These are phyloP conservation scores for Echinarachnius parma DNA, from an alignment of 53 echinoderm and acorn worm genomes.

Conservation along the genomic window DNA sequence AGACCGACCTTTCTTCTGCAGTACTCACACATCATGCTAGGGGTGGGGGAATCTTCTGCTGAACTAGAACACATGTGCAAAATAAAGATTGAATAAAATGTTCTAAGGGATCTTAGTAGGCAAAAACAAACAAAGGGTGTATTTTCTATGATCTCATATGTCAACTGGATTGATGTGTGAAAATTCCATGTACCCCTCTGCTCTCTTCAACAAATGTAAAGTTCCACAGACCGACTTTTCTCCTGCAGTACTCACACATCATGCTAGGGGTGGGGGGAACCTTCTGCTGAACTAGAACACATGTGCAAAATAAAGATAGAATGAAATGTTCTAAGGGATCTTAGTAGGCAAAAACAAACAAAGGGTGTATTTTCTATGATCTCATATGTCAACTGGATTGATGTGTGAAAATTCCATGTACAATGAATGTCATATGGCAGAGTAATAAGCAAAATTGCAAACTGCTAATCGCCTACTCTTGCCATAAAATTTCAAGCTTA, in stretches of 20 bases:
- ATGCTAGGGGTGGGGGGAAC: slow-evolving; percentile 53
- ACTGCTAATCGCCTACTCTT: slow-evolving; percentile 71
- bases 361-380: no score
- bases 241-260: slow-evolving; percentile 70
- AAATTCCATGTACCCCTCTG: neutral
- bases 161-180: slow-evolving; percentile 19
- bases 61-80: slow-evolving; percentile 34
- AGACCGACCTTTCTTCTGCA: slow-evolving; percentile 79
- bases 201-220: slow-evolving; percentile 44
- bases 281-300: slow-evolving; percentile 46
- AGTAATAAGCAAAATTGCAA: no score
- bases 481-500: no score
- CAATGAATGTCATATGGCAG: no score
- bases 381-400: slow-evolving; percentile 43
- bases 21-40: slow-evolving; percentile 64
- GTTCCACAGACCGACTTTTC: slow-evolving; percentile 89
- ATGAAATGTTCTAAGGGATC: no score
- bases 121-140: no score
- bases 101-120: no score
- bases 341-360: no score
- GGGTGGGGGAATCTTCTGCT: slow-evolving; percentile 47
- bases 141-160: no score
- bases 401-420: no score
- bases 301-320: no score
- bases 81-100: no score